Base-by-base conservation (phyloP, 2,888 invertebrate species). In the Philhelius pedissequus region DNA sequence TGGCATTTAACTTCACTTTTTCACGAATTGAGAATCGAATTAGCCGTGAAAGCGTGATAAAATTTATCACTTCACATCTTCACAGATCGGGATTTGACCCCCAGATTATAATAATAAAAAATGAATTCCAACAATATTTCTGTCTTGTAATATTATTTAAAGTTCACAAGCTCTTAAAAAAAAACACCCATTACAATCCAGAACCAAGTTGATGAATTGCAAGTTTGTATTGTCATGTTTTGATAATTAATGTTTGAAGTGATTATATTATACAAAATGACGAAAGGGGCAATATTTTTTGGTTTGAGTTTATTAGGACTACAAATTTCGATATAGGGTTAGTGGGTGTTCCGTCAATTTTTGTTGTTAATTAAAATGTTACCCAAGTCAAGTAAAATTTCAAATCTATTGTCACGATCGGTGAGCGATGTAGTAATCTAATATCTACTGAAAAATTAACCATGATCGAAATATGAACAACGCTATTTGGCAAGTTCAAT, bases 181-280 rank as follows among this genome's bases (percentile, higher is more conserved):
- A n/a, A n/a, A n/a, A n/a, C n/a, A n/a, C n/a, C n/a, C n/a, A n/a
- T n/a, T n/a, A n/a, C n/a, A n/a, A n/a, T 48, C n/a, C 22, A 45
- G 50, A 50, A 25, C 38, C 18, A 35, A 30, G 54, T 56, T 83
- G 83, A 83, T 83, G 83, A 64, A 78, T 83, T 83, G 73, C 73
- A 83, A 78, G n/a, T 54, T 64, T 78, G 74, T 64, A 78, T 58
- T 64, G 48, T 64, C 54, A 54, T 54, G 54, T 15, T 45, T 35
- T 30, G 27, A 45, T 9, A 38, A 32, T 40, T 58, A n/a, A 58
- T 58, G 38, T 38, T 54, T 30, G 15, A 15, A 1, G 15, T 40
- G 40, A 40, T 15, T 13, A n/a, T n/a, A n/a, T n/a, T n/a, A n/a
- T n/a, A n/a, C 3, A 2, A 38, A 38, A 38, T 38, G 38, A 43